A percentile compares a stretch with the other conserved stretches of the same genome.
phyloP scores from a whole-genome alignment of 2,113 vertebrate genomes.

The Sakesphorus luctuosus region DNA sequence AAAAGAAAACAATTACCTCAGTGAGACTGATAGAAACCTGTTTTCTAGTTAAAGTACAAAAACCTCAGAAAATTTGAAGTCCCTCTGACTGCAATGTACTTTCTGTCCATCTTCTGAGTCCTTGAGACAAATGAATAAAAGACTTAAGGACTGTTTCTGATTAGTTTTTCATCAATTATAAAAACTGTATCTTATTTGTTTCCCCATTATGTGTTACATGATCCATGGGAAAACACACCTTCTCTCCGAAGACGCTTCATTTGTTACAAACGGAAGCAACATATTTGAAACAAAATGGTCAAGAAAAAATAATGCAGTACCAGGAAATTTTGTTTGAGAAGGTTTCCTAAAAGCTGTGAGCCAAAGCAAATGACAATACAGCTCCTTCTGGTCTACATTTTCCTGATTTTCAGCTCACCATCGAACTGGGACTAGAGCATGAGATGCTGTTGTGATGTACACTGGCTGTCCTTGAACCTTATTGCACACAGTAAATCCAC shows the following conservation, averaged over 20 bases:
- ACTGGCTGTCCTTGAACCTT: background rate
- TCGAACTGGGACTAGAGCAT: background rate
- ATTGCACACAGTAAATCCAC: background rate
- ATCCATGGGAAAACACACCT: background rate
- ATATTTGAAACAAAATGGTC: background rate
- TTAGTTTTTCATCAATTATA: background rate
- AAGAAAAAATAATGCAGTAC: background rate
- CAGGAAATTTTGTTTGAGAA: background rate
- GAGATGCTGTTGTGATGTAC: background rate
- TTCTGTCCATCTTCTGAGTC: background rate
- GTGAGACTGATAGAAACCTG: background rate
- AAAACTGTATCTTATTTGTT: fast-evolving
- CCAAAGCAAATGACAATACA: background rate
- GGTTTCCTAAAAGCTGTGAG: background rate
- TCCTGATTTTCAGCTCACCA: background rate
- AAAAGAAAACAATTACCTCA: background rate
- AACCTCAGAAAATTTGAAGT: background rate
- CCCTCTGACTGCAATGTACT: background rate
- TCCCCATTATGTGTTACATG: background rate
- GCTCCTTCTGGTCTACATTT: background rate
- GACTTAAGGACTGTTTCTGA: background rate
- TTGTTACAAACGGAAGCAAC: background rate
- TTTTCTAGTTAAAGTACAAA: background rate
- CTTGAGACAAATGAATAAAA: background rate
- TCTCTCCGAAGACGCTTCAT: background rate